Base-by-base conservation (phyloP, 2,888 invertebrate species). In the Hyppa rectilinea region DNA sequence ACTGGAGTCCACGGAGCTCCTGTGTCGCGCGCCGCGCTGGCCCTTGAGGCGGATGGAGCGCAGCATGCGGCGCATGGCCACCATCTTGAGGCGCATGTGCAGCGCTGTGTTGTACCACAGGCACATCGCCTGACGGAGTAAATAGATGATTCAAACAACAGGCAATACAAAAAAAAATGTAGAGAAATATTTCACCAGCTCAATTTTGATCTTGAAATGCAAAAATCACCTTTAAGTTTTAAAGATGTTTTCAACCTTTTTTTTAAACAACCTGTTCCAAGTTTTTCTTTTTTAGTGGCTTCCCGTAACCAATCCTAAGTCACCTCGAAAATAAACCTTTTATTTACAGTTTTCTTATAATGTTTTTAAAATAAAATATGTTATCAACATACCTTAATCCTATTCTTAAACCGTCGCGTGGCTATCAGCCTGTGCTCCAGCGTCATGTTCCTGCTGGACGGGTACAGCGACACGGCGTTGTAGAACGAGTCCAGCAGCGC, bases 101-200 rank as follows among this genome's bases (percentile, higher is more conserved):
- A 97, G 97, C 0, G 98, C 98, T 90, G 98, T 97, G 93, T 99
- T 99, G 92, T 98, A 98, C 99, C 99, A 99, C 4, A 99, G 96
- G 87, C 98, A 98, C 97, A 99, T 97, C 17, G 98, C 97, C 95
- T 97, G 59, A 9, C n/a, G 1, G 2, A 0, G 20, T 36, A 20
- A 10, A 10, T 12, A n/a, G n/a, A n/a, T n/a, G n/a, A n/a, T n/a
- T n/a, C n/a, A n/a, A n/a, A n/a, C n/a, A n/a, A n/a, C n/a, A n/a
- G n/a, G n/a, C n/a, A n/a, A n/a, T n/a, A n/a, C n/a, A n/a, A n/a
- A n/a, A n/a, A n/a, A n/a, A n/a, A n/a, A n/a, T 14, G 6, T 31
- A 12, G 14, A 29, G 12, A 20, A 31, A n/a, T 20, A 31, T 7
- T 31, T 12, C 2, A 12, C 12, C 12, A 31, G 53, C n/a, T 12